These are phyloP conservation scores for Euspilapteryx auroguttella DNA, from an alignment of 2,888 invertebrate species.

Conservation along the genomic window DNA sequence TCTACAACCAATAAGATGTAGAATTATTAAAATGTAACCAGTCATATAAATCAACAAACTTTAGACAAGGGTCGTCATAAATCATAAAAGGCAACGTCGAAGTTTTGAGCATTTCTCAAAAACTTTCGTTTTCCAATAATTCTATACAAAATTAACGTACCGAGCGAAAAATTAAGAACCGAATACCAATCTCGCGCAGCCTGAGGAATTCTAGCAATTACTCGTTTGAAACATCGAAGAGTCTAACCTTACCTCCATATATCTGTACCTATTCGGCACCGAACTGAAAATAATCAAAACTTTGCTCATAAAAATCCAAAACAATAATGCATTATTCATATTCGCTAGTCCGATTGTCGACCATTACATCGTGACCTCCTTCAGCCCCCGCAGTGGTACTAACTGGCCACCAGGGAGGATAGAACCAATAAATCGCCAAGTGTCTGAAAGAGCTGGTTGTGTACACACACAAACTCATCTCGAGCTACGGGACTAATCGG, in stretches of 20 bases:
- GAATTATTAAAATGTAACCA: too few species aligned
- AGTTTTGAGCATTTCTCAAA: too few species aligned
- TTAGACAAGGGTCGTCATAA: too few species aligned
- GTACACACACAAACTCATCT: constrained; percentile 12
- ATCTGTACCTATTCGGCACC: constrained; percentile 17
- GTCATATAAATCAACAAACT: too few species aligned
- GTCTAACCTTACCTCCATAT: neutral
- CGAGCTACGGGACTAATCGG: constrained; percentile 37
- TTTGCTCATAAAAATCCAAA: constrained; percentile 61
- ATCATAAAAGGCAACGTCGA: too few species aligned
- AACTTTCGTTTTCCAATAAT: too few species aligned
- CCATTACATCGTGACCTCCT: constrained; percentile 24
- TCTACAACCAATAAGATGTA: too few species aligned
- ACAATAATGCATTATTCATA: constrained; percentile 63
- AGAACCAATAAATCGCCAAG: constrained; percentile 17
- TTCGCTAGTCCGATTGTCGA: constrained; percentile 34
- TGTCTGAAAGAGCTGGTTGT: constrained; percentile 25
- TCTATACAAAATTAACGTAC: neutral
- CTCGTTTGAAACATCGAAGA: neutral
- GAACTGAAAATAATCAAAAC: constrained; percentile 62
- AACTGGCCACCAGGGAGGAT: too few species aligned
- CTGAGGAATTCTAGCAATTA: neutral
- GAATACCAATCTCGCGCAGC: neutral
- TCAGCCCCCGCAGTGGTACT: constrained; percentile 12
- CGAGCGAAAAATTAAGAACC: neutral